phyloP scores from a whole-genome alignment of 2,797 vertebrate genomes.

The Pogonophryne albipinna region DNA sequence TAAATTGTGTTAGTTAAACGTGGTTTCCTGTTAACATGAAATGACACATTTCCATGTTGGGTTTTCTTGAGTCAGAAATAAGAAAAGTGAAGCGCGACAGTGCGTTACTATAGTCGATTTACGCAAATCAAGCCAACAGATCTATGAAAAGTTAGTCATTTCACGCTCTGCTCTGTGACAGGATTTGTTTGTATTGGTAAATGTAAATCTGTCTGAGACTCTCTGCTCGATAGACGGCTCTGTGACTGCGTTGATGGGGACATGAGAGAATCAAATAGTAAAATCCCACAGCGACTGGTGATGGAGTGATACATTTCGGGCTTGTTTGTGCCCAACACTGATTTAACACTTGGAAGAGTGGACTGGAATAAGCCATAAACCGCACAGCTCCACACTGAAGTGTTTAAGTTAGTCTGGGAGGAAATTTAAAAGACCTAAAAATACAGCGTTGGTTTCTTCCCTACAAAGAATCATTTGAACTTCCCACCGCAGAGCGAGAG shows the following conservation, averaged over 20 bases:
- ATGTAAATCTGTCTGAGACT: conserved; percentile 23
- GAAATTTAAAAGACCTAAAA: conserved; percentile 87
- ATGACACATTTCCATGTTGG: conserved; percentile 10
- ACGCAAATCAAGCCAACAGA: conserved; percentile 18
- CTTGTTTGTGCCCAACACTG: conserved; percentile 55
- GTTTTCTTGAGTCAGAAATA: neutral
- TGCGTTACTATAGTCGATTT: conserved; percentile 14
- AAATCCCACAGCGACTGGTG: conserved; percentile 61
- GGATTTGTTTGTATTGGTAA: conserved; percentile 2
- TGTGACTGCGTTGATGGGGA: conserved; percentile 54
- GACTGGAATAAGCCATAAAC: conserved; percentile 70
- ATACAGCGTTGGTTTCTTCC: conserved; percentile 86
- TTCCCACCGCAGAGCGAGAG: conserved; percentile 88
- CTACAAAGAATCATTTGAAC: conserved; percentile 91
- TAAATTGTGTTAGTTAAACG: conserved; percentile 1
- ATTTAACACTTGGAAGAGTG: conserved; percentile 59
- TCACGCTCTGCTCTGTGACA: conserved; percentile 20
- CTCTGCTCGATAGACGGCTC: neutral
- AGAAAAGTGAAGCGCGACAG: neutral
- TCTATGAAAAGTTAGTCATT: conserved; percentile 38
- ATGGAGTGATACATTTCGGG: conserved; percentile 69
- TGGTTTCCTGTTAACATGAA: conserved; percentile 13
- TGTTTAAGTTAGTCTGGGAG: conserved; percentile 83
- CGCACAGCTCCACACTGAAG: conserved; percentile 80
- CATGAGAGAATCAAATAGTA: conserved; percentile 51